Evolutionary conservation across 2,888 invertebrate genomes (phyloP).

Genomic region (Mallateleia sp.): DNA sequence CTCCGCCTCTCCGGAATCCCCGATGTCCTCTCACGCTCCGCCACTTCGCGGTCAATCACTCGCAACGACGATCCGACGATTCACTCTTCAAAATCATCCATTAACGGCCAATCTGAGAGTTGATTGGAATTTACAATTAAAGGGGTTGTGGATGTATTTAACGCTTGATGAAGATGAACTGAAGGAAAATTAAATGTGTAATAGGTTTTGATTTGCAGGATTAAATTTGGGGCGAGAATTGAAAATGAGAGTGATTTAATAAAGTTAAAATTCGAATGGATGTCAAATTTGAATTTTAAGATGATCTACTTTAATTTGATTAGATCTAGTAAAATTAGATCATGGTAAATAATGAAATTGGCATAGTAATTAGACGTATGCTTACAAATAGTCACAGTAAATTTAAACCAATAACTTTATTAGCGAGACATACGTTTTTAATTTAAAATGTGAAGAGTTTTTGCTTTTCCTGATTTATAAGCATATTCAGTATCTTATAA

Average conservation of each 20-base stretch:
- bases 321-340: too few relatives aligned
- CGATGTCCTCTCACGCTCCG: slow-evolving; percentile 81
- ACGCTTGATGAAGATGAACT: not conserved
- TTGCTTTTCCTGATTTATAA: too few relatives aligned
- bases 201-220: not conserved
- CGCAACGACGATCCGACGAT: slow-evolving; percentile 72
- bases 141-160: slow-evolving; percentile 24
- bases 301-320: too few relatives aligned
- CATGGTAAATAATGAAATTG: too few relatives aligned
- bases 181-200: not conserved
- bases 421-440: too few relatives aligned
- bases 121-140: slow-evolving; percentile 42
- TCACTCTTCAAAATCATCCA: slow-evolving; percentile 58
- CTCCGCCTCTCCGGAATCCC: slow-evolving; percentile 68
- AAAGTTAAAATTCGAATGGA: too few relatives aligned
- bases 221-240: not conserved
- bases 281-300: too few relatives aligned
- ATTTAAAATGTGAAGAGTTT: too few relatives aligned
- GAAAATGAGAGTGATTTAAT: not conserved
- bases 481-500: too few relatives aligned
- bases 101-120: slow-evolving; percentile 37
- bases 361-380: too few relatives aligned
- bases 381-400: too few relatives aligned
- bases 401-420: too few relatives aligned
- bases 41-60: slow-evolving; percentile 79